These are phyloP conservation scores for Watsonalla binaria DNA, from an alignment of 2,888 invertebrate species.

Conservation along the genomic window DNA sequence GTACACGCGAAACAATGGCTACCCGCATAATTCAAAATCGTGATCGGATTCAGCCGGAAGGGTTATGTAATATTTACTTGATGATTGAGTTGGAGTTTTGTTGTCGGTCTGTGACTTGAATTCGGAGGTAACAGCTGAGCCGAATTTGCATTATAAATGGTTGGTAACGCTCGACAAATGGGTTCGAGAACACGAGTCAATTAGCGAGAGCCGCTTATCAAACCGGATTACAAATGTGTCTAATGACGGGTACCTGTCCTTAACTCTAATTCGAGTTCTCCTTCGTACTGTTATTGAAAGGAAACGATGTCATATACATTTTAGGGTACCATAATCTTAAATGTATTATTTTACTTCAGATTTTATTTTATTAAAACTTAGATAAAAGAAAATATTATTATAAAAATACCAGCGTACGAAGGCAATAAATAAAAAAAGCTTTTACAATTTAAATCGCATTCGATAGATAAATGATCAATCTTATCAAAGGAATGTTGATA, in stretches of 20 bases:
- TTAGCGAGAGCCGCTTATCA: slow-evolving; percentile 38
- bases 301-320: too few species aligned
- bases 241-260: slow-evolving; percentile 9
- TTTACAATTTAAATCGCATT: too few species aligned
- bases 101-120: slow-evolving; percentile 17
- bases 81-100: slow-evolving; percentile 31
- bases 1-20: slow-evolving; percentile 18
- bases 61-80: slow-evolving; percentile 33
- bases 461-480: not conserved
- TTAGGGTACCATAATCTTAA: too few species aligned
- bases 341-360: too few species aligned
- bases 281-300: too few species aligned
- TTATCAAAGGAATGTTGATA: not conserved
- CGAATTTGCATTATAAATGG: slow-evolving; percentile 56
- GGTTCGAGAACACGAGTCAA: slow-evolving; percentile 40
- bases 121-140: slow-evolving; percentile 45
- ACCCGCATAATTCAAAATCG: slow-evolving; percentile 28
- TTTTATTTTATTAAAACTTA: not conserved
- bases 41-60: slow-evolving; percentile 13
- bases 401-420: not conserved
- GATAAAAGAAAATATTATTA: not conserved
- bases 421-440: not conserved
- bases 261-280: not conserved
- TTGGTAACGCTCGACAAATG: slow-evolving; percentile 24
- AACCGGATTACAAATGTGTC: slow-evolving; percentile 32